Evolutionary conservation across 2,888 invertebrate species (phyloP).

Genomic region (Acanthosepion pharaonis): DNA sequence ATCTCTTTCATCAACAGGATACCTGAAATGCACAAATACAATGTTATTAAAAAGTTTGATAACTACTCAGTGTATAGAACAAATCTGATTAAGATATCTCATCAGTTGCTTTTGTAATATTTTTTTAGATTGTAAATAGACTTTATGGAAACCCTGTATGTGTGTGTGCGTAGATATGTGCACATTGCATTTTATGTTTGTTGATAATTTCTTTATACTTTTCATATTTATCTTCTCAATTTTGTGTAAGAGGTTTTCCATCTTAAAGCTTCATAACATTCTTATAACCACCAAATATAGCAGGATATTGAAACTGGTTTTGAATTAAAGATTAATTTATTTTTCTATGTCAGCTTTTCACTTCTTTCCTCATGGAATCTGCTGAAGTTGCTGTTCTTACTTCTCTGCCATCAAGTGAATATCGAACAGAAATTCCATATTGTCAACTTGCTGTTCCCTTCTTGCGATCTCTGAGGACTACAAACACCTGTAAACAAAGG

Average conservation of each 20-base stretch:
- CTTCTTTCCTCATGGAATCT: conserved; percentile 55
- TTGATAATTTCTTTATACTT: not conserved
- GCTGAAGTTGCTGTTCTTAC: conserved; percentile 63
- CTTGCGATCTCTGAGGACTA: conserved; percentile 65
- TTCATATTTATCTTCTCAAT: not conserved
- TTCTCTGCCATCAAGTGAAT: conserved; percentile 62
- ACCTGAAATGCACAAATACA: too few relatives aligned
- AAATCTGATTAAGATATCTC: too few relatives aligned
- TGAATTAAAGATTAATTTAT: not conserved
- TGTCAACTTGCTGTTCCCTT: conserved; percentile 67
- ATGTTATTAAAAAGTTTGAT: too few relatives aligned
- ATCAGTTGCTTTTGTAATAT: too few relatives aligned
- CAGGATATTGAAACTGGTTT: not conserved
- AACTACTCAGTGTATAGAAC: too few relatives aligned
- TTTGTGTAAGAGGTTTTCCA: not conserved
- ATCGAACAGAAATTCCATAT: conserved; percentile 62
- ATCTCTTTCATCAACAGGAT: too few relatives aligned
- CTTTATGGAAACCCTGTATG: too few relatives aligned
- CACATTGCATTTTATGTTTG: not conserved
- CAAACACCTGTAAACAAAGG: conserved; percentile 56
- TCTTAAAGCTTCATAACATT: too few relatives aligned
- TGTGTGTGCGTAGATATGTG: too few relatives aligned
- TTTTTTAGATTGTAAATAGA: too few relatives aligned
- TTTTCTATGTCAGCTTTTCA: conserved; percentile 59
- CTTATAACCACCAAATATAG: not conserved